Base-by-base conservation (phyloP, 2,113 vertebrate species). In the Aptenodytes patagonicus region DNA sequence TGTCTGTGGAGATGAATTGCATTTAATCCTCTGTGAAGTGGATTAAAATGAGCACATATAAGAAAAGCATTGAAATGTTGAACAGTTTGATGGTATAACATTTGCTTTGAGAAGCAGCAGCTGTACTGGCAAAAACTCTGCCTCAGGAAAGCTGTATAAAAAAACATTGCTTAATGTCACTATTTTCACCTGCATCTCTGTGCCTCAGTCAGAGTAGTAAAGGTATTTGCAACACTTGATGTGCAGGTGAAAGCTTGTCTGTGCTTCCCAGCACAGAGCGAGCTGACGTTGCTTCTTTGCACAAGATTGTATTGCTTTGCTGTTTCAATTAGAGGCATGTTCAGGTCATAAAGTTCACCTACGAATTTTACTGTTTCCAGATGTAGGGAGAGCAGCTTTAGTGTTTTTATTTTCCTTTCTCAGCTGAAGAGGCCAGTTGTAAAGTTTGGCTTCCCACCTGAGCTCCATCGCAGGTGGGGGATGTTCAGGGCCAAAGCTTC, bases 271-370 rank as follows among this genome's bases (percentile, higher is more conserved):
- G 52, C n/a, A 34, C 32, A 52, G 24, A 58, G 12, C 0, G 0
- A 95, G 29, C 8, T 64, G 68, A 68, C 1, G 0, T 26, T 17
- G 32, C 55, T 78, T 36, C 61, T 92, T 79, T 54, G 65, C 40
- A 75, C 15, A 51, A 78, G 65, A 84, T 54, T 65, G 52, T 22
- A 17, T 69, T 61, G 36, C 47, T 81, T 79, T 84, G 61, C 22
- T 46, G 2, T 71, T 90, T 87, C 52, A n/a, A 12, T 76, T 76
- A 0, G 2, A 68, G 54, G 51, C 0, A 0, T 46, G 32, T 49
- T 92, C 46, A 64, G 75, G 61, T 82, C 62, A 46, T 55, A 17
- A 46, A 57, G 16, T 65, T 95, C 44, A 72, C 12, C 29, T 46
- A 12, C 34, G 32, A 61, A 28, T 85, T 79, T 73, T 31, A 57